Base-by-base conservation (phyloP, 2,888 invertebrate species). In the Malacosoma neustria region DNA sequence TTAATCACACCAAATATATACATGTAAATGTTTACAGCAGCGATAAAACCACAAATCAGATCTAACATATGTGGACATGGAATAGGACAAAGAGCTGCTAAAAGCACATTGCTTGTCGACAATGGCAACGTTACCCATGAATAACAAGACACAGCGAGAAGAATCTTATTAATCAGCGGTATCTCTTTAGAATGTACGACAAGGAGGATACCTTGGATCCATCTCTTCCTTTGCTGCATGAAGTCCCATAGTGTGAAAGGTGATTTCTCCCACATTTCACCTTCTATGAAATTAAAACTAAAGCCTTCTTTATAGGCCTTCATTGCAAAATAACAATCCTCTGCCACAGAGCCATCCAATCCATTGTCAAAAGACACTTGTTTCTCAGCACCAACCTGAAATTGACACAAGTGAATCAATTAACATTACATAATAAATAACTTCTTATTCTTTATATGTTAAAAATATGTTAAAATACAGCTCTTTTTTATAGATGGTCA, bases 231-330 rank as follows among this genome's bases (percentile, higher is more conserved):
- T 67, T 98, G 98, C 72, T 98, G 97, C 51, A 98, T 90, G 61
- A 98, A 97, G 72, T 98, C 98, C 90, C 93, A 92, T 22, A 98
- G 79, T 1, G 96, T 95, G 72, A 98, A 98, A 2, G 98, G 98
- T 4, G 96, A 96, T 69, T 98, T 98, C 71, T 98, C 98, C 93
- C 97, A 97, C 98, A 98, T 98, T 84, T 98, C 98, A 34, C 98
- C 98, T 72, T 98, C 98, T 48, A 98, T 92, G 77, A 98, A 98
- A 70, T 96, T 95, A 74, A 98, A 98, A 12, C 93, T 89, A 70
- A 94, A 98, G 14, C 97, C 98, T 71, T 95, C 90, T 45, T 91
- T 90, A 72, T 92, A 96, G 2, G 98, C 98, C 48, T 95, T 92
- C 97, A 98, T 98, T 12, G 97, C 96, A 77, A 98, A 98, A 73